Evolutionary conservation across 2,888 invertebrate genomes (phyloP), one percentile per base, ranked within the genome.

Genomic region (Clitarchus hookeri): DNA sequence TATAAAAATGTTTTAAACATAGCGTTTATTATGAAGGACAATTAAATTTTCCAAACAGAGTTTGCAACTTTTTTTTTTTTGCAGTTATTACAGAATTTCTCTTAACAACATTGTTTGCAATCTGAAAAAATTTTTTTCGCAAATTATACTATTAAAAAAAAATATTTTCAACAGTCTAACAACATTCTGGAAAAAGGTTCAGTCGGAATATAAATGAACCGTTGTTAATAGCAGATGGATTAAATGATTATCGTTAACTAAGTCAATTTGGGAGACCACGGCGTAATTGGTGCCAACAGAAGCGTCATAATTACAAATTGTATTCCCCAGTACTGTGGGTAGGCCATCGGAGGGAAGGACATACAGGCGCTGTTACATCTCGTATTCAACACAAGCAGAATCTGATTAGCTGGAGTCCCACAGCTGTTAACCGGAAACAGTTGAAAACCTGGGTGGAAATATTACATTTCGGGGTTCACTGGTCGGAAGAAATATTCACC

Each of bases 261-360:
- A 65, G 65, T 23, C 65, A 65, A n/a, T 65, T 65, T 12, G 65
- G 0, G 65, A 65, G 19, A 65, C 65, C 12, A 8, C 65, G 65
- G n/a, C 6, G 65, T 65, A 65, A 65, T 65, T 65, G 65, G 19
- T 16, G 65, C 3, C 23, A 65, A 65, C 65, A 65, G 13, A n/a
- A 65, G 65, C n/a, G 65, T 23, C 65, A 65, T 65, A 65, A 65
- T 65, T 65, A 65, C 65, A n/a, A 65, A 65, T 65, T 65, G 65
- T 65, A 8, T 65, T 65, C 65, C 48, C 48, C 48, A 48, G 16
- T 48, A 48, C 48, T 19, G 53, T 53, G 12, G 23, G 11, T 19
- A 16, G 23, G 23, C 65, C 65, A 1, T 65, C 8, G 16, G 1
- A 65, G 11, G 19, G 65, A 65, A 65, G 65, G 19, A 19, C 65